Base-by-base conservation (phyloP, 2,113 vertebrate genomes). In the Cyprinodon variegatus region DNA sequence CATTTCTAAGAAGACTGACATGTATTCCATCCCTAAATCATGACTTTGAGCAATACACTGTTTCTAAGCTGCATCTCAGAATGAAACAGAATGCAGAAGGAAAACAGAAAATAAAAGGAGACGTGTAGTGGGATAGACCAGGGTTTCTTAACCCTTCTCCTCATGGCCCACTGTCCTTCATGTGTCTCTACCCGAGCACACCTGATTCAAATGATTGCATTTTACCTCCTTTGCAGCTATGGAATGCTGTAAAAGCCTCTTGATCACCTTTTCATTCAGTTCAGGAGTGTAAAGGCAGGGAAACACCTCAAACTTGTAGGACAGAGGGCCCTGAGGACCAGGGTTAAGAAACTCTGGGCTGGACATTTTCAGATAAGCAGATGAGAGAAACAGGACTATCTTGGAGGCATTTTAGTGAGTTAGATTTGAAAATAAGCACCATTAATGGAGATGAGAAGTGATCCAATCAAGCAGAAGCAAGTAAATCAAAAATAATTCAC, bases 61-160 rank as follows among this genome's bases (percentile, higher is more conserved):
- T 50, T 79, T 14, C 65, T 68, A 83, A 68, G 46, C 37, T 60
- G 22, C 70, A 61, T 74, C 66, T 72, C 66, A 46, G 46, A 66
- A 86, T 81, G 40, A 88, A 84, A 84, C 64, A n/a, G 75, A 83
- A 79, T 84, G 17, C 4, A 65, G 43, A 43, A 63, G 7, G 45
- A 68, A 72, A 75, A 59, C 0, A 10, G 66, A 39, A 68, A 70
- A 73, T 39, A 29, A 48, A 46, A 29, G 4, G 12, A 45, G 13
- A 61, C 4, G n/a, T 15, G 13, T 41, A 68, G 20, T 69, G n/a
- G 72, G 29, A 29, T 29, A 29, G 29, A 29, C 29, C 29, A 29
- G 29, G 29, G 29, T 29, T 29, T 29, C 29, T 29, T 29, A 29
- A 29, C 29, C 29, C 29, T 29, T 29, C 29, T 29, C 29, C 29